Conservation (phyloP, 2,113 vertebrate genomes). For the Xyliphius kryptos region DNA sequence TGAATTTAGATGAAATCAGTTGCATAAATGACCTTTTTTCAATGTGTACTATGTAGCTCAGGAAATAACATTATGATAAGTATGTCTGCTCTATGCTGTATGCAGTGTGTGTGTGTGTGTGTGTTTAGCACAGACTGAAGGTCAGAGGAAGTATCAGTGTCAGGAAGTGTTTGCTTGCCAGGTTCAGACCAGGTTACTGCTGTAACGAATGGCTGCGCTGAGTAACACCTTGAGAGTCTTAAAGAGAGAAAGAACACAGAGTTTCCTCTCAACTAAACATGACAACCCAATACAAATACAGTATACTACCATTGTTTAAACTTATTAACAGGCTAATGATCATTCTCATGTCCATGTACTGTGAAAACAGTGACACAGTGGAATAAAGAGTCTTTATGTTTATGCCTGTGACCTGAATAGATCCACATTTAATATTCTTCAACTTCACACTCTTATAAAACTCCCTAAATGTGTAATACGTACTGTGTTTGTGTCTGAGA, state of each 20-base stretch:
- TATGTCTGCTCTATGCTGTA: background rate
- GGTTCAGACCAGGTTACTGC: conserved; percentile 65
- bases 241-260: conserved; percentile 48
- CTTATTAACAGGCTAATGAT: too few relatives aligned
- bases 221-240: conserved; percentile 66
- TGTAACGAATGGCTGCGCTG: conserved; percentile 67
- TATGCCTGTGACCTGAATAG: conserved; percentile 26
- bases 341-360: conserved; percentile 8
- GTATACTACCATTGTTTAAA: too few relatives aligned
- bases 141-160: conserved; percentile 80
- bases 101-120: too few relatives aligned
- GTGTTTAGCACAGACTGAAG: too few relatives aligned
- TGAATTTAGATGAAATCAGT: conserved; percentile 25
- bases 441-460: too few relatives aligned
- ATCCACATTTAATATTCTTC: conserved; percentile 15
- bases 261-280: background rate
- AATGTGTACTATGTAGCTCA: too few relatives aligned
- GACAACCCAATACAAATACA: conserved; percentile 20
- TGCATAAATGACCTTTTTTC: too few relatives aligned
- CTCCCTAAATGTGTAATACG: too few relatives aligned
- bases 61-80: too few relatives aligned
- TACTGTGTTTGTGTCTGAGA: too few relatives aligned
- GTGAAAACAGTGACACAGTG: conserved; percentile 15
- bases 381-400: conserved; percentile 18
- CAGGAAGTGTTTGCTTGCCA: conserved; percentile 74